These are phyloP conservation scores for Mellilla xanthometata DNA, from an alignment of 2,888 invertebrate genomes.

Conservation along the genomic window DNA sequence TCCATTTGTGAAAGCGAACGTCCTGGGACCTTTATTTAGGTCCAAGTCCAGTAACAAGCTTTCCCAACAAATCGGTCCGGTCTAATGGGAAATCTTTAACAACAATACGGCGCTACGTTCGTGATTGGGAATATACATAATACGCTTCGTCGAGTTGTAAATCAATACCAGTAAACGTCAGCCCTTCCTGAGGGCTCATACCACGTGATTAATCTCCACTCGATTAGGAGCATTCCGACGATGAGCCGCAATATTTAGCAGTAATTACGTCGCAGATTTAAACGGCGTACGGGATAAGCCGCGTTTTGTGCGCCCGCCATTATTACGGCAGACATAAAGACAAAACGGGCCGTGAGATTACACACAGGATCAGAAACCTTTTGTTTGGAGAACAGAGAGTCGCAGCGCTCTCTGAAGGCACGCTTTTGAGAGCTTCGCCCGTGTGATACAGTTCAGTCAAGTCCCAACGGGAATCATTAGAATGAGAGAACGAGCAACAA, in stretches of 20 bases:
- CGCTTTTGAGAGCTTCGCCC: constrained; percentile 39
- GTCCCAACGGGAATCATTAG: constrained; percentile 36
- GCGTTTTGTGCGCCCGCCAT: constrained; percentile 25
- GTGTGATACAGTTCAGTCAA: constrained; percentile 39
- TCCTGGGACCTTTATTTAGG: not conserved
- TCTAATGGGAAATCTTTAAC: constrained; percentile 23
- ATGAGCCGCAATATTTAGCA: constrained; percentile 29
- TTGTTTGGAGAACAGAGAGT: constrained; percentile 32
- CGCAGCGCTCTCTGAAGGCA: constrained; percentile 41
- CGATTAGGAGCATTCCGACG: constrained; percentile 22
- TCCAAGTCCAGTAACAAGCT: constrained; percentile 5
- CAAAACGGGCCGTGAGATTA: constrained; percentile 31
- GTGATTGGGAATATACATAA: constrained; percentile 32
- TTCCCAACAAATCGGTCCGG: constrained; percentile 10
- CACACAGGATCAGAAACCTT: constrained; percentile 29
- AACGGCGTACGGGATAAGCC: constrained; percentile 28
- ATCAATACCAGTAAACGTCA: constrained; percentile 29
- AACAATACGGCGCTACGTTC: constrained; percentile 15
- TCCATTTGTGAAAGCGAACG: not conserved
- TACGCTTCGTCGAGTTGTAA: constrained; percentile 32
- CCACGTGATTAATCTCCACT: constrained; percentile 26
- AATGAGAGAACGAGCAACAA: constrained; percentile 31
- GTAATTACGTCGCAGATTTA: constrained; percentile 30
- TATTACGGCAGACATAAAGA: constrained; percentile 25
- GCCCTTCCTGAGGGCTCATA: constrained; percentile 30